A percentile compares a stretch with the other conserved stretches of the same genome.
Conservation (phyloP, 2,113 vertebrate genomes). For the Aegithalos caudatus region DNA sequence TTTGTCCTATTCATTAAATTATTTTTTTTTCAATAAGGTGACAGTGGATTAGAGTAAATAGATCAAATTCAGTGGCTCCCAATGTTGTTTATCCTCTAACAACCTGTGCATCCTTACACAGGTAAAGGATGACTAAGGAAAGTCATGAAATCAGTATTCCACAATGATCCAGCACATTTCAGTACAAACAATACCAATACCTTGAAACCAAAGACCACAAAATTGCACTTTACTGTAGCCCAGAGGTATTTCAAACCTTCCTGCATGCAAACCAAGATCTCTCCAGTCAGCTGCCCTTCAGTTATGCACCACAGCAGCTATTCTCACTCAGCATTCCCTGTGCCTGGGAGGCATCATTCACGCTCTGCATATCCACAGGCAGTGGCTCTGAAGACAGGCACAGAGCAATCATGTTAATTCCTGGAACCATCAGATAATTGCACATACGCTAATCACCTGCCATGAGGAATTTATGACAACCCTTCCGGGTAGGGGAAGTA, state of each 20-base stretch:
- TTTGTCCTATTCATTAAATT: background rate
- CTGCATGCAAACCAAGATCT: background rate
- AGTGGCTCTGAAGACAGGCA: background rate
- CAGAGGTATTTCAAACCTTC: background rate
- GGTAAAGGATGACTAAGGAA: background rate
- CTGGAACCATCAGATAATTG: background rate
- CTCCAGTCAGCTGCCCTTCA: background rate
- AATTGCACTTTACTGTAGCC: background rate
- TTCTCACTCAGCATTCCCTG: background rate
- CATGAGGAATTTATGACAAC: background rate
- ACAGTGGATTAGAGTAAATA: background rate
- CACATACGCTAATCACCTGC: background rate
- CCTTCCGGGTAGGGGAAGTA: background rate
- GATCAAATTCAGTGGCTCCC: background rate
- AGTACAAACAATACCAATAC: background rate
- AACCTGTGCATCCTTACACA: background rate
- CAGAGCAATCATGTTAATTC: background rate
- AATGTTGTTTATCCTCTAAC: background rate
- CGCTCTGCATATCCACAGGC: background rate
- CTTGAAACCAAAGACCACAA: background rate
- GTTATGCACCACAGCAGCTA: background rate
- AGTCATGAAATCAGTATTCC: background rate
- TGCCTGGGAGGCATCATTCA: background rate
- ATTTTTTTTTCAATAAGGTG: background rate
- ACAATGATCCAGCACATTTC: background rate